Percentiles rank a stretch among this genome's conserved stretches.
Conservation (phyloP, 2,113 vertebrate genomes). For the Melanostigma gelatinosum region DNA sequence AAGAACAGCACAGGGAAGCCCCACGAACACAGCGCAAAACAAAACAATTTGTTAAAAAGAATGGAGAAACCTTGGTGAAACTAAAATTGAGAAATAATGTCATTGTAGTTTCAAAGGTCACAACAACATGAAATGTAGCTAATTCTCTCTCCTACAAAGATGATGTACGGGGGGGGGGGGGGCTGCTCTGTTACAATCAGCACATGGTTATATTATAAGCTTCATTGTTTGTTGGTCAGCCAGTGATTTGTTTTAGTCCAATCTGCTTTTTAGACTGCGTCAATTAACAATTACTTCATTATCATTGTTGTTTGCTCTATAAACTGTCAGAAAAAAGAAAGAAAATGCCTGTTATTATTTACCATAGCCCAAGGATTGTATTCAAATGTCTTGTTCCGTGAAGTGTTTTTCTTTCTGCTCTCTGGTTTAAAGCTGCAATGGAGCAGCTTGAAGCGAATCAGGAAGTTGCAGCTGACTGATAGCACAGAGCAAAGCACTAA, state of each 20-base stretch:
- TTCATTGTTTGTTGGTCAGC: neutral
- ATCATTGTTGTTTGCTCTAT: neutral
- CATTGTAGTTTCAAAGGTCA: slow-evolving; percentile 24
- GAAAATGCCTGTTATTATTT: neutral
- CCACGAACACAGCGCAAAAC: neutral
- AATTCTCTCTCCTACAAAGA: neutral
- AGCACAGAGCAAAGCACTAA: neutral
- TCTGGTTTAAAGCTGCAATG: neutral
- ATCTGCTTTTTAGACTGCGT: neutral
- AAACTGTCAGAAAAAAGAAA: no score
- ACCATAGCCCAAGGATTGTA: neutral
- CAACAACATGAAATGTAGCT: neutral
- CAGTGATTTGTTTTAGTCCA: neutral
- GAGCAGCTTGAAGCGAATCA: neutral
- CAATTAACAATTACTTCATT: neutral
- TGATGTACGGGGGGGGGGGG: neutral
- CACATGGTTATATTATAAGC: neutral
- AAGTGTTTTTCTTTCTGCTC: neutral
- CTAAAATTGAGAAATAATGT: slow-evolving; percentile 16
- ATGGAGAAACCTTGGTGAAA: neutral
- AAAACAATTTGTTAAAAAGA: neutral
- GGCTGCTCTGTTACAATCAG: neutral
- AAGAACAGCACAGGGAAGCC: neutral
- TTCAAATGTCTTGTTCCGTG: neutral
- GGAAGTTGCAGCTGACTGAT: slow-evolving; percentile 6